Base-by-base conservation (phyloP, 30 jellyfish, hydroid and myxozoan genomes). In the Clytia hemisphaerica region DNA sequence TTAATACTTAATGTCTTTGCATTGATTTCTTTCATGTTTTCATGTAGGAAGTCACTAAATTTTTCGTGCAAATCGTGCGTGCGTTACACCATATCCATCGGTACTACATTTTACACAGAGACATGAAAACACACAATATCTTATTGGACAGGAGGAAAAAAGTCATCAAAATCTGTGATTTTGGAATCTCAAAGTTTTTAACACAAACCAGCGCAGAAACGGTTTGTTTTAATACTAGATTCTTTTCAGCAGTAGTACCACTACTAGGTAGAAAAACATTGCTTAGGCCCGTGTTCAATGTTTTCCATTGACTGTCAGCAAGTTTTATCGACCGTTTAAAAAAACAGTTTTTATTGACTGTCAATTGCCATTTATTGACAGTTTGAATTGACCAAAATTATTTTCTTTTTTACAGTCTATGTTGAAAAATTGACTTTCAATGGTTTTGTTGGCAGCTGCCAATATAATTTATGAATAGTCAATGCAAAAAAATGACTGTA, bases 131-230 rank as follows among this genome's bases (percentile, higher is more conserved):
- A 6, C 93, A 80, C 47, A 88, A 88, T 37, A 88, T 88, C 0
- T 61, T 88, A 50, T 79, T 88, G 21, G 87, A 88, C 45, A 80
- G 73, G 32, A 76, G 77, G 47, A 73, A 73, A 45, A 79, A 77
- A 44, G 85, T 88, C 22, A 58, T 78, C 30, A 88, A 79, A 53
- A 88, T 88, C 67, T 93, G 97, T 32, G 97, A 88, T 67, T 88
- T 88, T 80, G 97, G 97, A 2, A 88, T 88, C 45, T 72, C 95
- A 42, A 88, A 88, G 71, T 81, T 88, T 21, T 84, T 88, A 92
- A 88, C 97, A 16, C 79, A 88, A 42, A 88, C 97, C 18, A 88
- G 80, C 71, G 97, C 97, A 0, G 76, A 81, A 34, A 88, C 97
- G 2, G 97, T 88, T 58, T 73, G 94, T 79, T 58, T 37, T 4